A percentile compares a stretch with the other conserved stretches of the same genome.
Conservation (phyloP, 2,113 vertebrate species). For the Strix aluco region DNA sequence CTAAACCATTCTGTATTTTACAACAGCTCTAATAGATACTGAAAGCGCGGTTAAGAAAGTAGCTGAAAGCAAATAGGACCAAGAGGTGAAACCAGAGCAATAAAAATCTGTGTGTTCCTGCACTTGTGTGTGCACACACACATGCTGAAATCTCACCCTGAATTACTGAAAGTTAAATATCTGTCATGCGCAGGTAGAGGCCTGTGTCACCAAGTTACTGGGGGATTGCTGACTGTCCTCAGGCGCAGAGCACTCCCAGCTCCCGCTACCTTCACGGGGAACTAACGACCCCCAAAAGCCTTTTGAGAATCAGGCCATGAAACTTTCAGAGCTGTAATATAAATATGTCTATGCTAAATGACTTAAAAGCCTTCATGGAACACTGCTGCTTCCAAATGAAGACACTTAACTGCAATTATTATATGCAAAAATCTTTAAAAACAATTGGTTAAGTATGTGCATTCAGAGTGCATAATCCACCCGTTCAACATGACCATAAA, state of each 20-base stretch:
- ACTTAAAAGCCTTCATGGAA: neutral
- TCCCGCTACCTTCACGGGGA: neutral
- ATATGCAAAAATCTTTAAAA: neutral
- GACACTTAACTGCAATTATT: neutral
- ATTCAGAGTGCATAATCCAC: conserved; percentile 2
- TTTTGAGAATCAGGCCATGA: neutral
- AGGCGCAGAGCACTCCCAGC: fast-evolving
- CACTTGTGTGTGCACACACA: neutral
- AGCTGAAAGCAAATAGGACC: conserved; percentile 15
- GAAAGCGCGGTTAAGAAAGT: conserved; percentile 59
- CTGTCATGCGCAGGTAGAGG: neutral
- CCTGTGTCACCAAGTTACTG: neutral
- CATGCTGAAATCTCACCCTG: neutral
- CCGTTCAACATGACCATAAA: conserved; percentile 12
- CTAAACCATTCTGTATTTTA: conserved; percentile 32
- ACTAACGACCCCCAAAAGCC: neutral
- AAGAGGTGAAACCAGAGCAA: neutral
- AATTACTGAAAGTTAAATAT: neutral
- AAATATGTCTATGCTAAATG: neutral
- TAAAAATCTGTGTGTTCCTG: neutral
- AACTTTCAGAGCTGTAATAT: neutral
- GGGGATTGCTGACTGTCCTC: neutral
- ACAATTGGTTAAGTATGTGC: conserved; percentile 7
- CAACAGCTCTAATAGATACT: conserved; percentile 59
- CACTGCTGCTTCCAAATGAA: neutral